Base-by-base conservation (phyloP, 2,113 vertebrate genomes). In the Pelusios castaneus region DNA sequence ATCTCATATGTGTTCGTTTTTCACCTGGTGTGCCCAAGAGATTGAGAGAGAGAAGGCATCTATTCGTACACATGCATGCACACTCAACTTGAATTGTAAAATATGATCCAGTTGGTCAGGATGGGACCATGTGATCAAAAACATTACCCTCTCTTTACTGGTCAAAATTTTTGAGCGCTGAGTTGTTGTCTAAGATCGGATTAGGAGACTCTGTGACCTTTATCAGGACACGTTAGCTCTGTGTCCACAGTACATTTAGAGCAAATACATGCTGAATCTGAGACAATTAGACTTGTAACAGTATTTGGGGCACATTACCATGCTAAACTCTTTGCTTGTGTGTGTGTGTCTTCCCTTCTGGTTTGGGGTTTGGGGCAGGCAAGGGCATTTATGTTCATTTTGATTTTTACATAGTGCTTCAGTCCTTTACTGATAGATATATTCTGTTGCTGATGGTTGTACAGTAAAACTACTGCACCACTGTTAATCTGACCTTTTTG, bases 321-420 rank as follows among this genome's bases (percentile, higher is more conserved):
- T 84, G 43, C 14, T 91, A 63, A 75, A 80, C 17, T 70, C 19
- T 70, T 52, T 83, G 45, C 77, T n/a, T 85, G 73, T 27, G 22
- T 90, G 78, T 85, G n/a, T 91, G 92, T 84, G 12, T 85, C 7
- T 47, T 47, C n/a, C n/a, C n/a, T n/a, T n/a, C n/a, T n/a, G n/a
- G n/a, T n/a, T n/a, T 78, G 0, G 0, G 0, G 94, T 77, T 88
- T 84, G 82, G 92, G 96, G 82, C 17, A 85, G 82, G 89, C 80
- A 87, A 95, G 95, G 91, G 84, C 92, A 90, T 95, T 95, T 1
- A 8, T 97, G 95, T 91, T 55, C 38, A 87, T 87, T 96, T 96
- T 91, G 96, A 80, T 96, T 96, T 95, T 95, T 91, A 89, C 84
- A 82, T 93, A 25, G 0, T 85, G 81, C 94, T 93, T 92, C 67